Conservation (phyloP, 1,140 invertebrate genomes). For the Halesus radiatus region DNA sequence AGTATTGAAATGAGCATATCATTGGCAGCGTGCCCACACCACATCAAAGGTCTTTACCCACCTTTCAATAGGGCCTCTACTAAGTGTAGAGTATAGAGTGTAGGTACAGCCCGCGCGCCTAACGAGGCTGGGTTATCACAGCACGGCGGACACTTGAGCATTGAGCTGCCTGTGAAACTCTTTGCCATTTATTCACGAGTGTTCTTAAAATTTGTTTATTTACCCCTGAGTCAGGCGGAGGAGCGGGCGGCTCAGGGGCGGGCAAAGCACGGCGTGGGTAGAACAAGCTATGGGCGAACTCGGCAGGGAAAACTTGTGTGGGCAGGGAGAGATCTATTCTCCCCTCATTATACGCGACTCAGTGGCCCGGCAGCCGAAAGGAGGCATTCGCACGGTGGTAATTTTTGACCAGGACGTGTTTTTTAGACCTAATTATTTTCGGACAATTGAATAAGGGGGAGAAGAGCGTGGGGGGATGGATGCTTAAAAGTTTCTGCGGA, state of each 20-base stretch:
- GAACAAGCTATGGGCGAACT: not conserved
- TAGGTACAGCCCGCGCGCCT: not conserved
- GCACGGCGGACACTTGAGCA: not conserved
- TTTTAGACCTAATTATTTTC: slow-evolving; percentile 40
- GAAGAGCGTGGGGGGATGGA: too few relatives aligned
- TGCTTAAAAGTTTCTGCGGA: slow-evolving; percentile 19
- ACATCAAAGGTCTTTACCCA: not conserved
- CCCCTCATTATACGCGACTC: slow-evolving; percentile 19
- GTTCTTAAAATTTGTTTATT: slow-evolving; percentile 56
- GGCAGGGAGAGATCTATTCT: slow-evolving; percentile 15
- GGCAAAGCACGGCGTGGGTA: not conserved
- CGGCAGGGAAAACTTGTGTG: too few relatives aligned
- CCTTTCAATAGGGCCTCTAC: slow-evolving; percentile 1
- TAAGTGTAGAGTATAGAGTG: too few relatives aligned
- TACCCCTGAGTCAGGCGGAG: slow-evolving; percentile 39
- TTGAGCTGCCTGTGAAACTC: slow-evolving; percentile 36
- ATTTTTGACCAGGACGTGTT: slow-evolving; percentile 21
- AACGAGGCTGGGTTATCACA: slow-evolving; percentile 15
- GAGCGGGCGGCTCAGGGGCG: slow-evolving; percentile 3
- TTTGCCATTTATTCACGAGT: slow-evolving; percentile 49
- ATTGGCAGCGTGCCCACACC: slow-evolving; percentile 12
- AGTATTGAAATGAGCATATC: not conserved
- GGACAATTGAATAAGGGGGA: slow-evolving; percentile 35
- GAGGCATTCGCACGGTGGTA: slow-evolving; percentile 28
- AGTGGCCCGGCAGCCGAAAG: slow-evolving; percentile 5